phyloP scores from a whole-genome alignment of 1,140 invertebrate genomes.

The Drosophila pseudoananassae region DNA sequence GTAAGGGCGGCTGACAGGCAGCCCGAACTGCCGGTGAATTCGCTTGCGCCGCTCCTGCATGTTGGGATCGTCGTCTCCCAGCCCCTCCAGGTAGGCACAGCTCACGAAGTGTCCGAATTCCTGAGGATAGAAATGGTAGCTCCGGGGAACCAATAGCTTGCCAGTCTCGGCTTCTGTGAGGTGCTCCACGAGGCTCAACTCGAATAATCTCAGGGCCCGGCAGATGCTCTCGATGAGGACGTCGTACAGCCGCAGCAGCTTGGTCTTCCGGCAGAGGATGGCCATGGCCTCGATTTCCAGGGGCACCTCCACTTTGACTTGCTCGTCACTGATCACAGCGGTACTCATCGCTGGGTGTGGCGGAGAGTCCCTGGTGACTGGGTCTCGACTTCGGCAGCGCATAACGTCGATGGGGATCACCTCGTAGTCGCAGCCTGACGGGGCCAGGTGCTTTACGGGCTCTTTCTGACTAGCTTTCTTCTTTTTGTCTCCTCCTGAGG shows the following conservation, averaged over 20 bases:
- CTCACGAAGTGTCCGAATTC: constrained; percentile 91
- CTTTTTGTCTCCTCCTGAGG: constrained; percentile 43
- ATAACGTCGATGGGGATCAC: constrained; percentile 72
- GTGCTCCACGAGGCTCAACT: constrained; percentile 86
- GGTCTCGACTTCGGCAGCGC: constrained; percentile 64
- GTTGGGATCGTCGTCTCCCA: constrained; percentile 85
- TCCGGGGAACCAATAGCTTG: constrained; percentile 65
- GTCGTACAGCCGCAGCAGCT: constrained; percentile 87
- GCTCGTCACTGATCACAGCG: constrained; percentile 63
- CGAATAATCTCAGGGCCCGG: constrained; percentile 87
- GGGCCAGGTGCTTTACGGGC: constrained; percentile 42
- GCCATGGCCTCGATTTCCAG: constrained; percentile 89
- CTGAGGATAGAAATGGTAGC: constrained; percentile 83
- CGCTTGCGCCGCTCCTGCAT: constrained; percentile 87
- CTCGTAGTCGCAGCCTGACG: constrained; percentile 71
- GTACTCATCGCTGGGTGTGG: constrained; percentile 60
- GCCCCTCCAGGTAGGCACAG: constrained; percentile 87
- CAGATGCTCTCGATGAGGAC: constrained; percentile 90
- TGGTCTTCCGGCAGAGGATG: constrained; percentile 88
- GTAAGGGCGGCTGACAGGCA: constrained; percentile 88
- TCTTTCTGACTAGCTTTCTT: constrained; percentile 25
- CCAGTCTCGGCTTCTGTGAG: constrained; percentile 48
- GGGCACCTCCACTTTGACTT: constrained; percentile 85
- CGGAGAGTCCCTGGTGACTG: constrained; percentile 31
- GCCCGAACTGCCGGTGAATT: constrained; percentile 88